Percentiles rank a stretch among this genome's conserved stretches.
These are phyloP conservation scores for Cheilosia variabilis DNA, from an alignment of 2,888 invertebrate species.

Conservation along the genomic window DNA sequence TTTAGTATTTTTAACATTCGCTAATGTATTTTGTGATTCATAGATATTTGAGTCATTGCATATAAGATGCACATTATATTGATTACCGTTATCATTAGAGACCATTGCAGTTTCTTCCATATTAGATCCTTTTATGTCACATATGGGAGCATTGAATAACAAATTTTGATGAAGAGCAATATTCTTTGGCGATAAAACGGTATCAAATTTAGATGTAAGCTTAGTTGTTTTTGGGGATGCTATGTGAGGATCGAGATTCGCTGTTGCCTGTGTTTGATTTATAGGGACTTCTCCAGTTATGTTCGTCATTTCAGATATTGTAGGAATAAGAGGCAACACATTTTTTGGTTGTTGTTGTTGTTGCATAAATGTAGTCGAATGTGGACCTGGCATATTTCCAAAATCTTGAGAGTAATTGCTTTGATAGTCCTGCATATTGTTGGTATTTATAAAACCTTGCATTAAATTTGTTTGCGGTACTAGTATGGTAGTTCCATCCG, in stretches of 20 bases:
- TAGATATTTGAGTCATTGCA: background rate
- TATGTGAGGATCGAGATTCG: constrained; percentile 7
- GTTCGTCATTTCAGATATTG: constrained; percentile 28
- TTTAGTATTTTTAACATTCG: background rate
- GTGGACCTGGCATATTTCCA: constrained; percentile 2
- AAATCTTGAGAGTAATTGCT: constrained; percentile 30
- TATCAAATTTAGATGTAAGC: background rate
- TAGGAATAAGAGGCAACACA: constrained; percentile 31
- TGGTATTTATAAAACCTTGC: constrained; percentile 76
- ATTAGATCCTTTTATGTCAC: background rate
- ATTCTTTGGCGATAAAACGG: background rate
- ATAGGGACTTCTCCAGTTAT: constrained; percentile 7
- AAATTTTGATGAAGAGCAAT: constrained; percentile 1
- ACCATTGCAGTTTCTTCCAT: background rate
- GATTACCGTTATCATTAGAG: background rate
- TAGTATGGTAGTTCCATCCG: constrained; percentile 80
- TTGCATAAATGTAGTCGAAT: constrained; percentile 26
- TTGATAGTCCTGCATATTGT: constrained; percentile 26
- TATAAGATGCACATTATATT: background rate
- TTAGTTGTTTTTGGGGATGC: background rate
- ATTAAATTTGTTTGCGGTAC: constrained; percentile 79
- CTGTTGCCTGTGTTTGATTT: constrained; percentile 6
- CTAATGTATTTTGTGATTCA: background rate
- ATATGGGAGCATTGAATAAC: background rate
- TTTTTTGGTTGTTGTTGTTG: constrained; percentile 6